Evolutionary conservation across 2,888 invertebrate species (phyloP).

Genomic region (Polyommatus icarus): DNA sequence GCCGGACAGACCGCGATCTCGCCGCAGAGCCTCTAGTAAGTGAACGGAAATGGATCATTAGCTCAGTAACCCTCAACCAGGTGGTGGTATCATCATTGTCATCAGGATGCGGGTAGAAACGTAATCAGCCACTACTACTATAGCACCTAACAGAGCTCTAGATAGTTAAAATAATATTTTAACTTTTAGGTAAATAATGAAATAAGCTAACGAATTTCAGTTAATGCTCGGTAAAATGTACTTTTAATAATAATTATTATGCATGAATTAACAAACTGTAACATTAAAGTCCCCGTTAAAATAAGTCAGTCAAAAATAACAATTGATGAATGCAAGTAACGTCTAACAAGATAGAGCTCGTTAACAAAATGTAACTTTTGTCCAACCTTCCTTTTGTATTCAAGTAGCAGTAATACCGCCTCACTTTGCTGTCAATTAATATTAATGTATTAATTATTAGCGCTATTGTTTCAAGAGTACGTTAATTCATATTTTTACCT

Average conservation of each 20-base stretch:
- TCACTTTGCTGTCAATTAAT: constrained; percentile 41
- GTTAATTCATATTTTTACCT: constrained; percentile 56
- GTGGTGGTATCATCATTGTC: constrained; percentile 2
- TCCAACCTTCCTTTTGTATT: constrained; percentile 18
- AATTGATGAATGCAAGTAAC: neutral
- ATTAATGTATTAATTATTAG: constrained; percentile 62
- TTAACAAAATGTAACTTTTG: neutral
- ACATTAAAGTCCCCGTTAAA: neutral
- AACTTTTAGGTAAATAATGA: neutral
- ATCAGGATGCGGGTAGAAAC: neutral
- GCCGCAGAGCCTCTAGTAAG: constrained; percentile 82
- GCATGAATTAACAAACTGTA: constrained; percentile 25
- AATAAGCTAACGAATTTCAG: neutral
- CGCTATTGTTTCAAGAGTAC: constrained; percentile 61
- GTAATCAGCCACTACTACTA: constrained; percentile 24
- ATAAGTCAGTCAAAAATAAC: neutral
- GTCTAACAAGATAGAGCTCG: neutral
- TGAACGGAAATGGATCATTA: constrained; percentile 42
- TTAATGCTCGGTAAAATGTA: neutral
- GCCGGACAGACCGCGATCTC: constrained; percentile 67
- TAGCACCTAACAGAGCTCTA: constrained; percentile 30
- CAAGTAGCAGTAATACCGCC: constrained; percentile 36
- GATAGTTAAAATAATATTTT: neutral
- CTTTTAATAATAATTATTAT: neutral
- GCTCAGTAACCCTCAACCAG: neutral